Evolutionary conservation across 2,888 invertebrate genomes (phyloP), one percentile per base, ranked within the genome.

Genomic region (Troides aeacus): DNA sequence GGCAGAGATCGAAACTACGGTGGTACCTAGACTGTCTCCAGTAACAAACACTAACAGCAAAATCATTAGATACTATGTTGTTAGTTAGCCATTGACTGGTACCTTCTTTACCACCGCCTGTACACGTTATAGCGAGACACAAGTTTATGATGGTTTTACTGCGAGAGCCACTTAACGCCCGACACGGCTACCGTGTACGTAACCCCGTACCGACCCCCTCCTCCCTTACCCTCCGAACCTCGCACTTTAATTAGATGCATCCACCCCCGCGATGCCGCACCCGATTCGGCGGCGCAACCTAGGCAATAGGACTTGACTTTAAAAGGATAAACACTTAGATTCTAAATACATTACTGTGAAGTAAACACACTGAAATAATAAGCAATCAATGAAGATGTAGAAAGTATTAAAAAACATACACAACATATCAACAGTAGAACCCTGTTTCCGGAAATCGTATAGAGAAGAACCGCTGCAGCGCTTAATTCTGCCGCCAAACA

Each of bases 91-190:
- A 46, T 46, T 46, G 50, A 18, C 50, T 1, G 15, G 50, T 18
- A 50, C 15, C 50, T 15, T 1, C n/a, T 12, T 58, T 64, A 50
- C 81, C 56, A 82, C 64, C 73, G 56, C 61, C 78, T 81, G 83
- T 90, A 81, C 87, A 72, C 74, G 82, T 82, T 82, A 85, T 85
- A 80, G 82, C 79, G 81, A 86, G 85, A 85, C 85, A 84, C 84
- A 84, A 87, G 88, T 91, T 90, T 91, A 90, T 90, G 90, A 91
- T 90, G 86, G 89, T 88, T 89, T 89, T 88, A 89, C 86, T 79
- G 85, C 84, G 81, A 86, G 88, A 81, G 88, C 86, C 90, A 92
- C 92, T 92, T 91, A 92, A 84, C 90, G 87, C 85, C 81, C 81
- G 81, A 80, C 79, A 76, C 79, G 78, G 87, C 87, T 89, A 88